Percentiles rank a stretch among this genome's conserved stretches.
Conservation (phyloP, 1,140 invertebrate genomes). For the Aphaenogaster rudis region DNA sequence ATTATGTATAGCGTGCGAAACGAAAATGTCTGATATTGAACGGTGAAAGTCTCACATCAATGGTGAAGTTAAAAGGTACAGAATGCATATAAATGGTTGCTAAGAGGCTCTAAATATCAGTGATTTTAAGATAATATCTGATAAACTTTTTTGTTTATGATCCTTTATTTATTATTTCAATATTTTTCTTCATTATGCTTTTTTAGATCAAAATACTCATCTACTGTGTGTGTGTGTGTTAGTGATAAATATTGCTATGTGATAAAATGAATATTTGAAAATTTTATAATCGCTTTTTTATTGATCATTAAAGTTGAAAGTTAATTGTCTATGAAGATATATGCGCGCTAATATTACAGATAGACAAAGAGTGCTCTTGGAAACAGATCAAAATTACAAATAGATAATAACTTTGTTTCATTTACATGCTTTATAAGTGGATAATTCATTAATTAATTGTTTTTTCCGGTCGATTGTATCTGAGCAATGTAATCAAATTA, state of each 20-base stretch:
- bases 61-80: neutral
- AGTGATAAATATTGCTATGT: neutral
- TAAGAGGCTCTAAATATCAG: neutral
- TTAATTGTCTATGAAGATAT: neutral
- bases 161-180: neutral
- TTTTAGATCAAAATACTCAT: neutral
- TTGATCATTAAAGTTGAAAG: neutral
- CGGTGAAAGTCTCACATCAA: neutral
- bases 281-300: neutral
- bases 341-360: neutral
- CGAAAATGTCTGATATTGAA: neutral
- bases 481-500: constrained; percentile 61
- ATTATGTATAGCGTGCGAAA: constrained; percentile 28
- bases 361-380: neutral
- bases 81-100: neutral
- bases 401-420: constrained; percentile 6
- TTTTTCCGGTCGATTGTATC: constrained; percentile 53
- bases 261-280: neutral
- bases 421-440: neutral
- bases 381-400: neutral
- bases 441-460: constrained; percentile 41
- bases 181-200: neutral
- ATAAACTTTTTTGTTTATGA: neutral
- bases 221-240: neutral
- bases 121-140: neutral